A percentile compares a stretch with the other conserved stretches of the same genome.
These are phyloP conservation scores for Graptemys geographica DNA, from an alignment of 2,797 vertebrate genomes.

Conservation along the genomic window DNA sequence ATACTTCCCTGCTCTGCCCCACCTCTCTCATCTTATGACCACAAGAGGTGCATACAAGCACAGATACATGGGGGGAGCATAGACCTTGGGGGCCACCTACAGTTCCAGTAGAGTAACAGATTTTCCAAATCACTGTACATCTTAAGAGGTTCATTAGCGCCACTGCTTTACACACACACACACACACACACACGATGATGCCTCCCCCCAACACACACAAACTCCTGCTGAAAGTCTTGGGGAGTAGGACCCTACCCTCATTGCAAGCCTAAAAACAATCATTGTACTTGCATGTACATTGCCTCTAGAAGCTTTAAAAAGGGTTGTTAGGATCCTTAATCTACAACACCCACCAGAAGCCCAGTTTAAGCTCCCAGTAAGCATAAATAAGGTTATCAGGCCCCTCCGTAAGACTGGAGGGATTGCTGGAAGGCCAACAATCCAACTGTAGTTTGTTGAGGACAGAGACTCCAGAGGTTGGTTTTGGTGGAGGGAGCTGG, in stretches of 20 bases:
- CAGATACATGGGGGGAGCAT: rapidly evolving
- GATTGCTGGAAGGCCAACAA: background rate
- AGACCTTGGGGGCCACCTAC: rapidly evolving
- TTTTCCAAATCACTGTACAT: background rate
- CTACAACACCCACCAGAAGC: background rate
- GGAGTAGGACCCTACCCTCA: background rate
- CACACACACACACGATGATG: no score
- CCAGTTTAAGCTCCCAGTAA: background rate
- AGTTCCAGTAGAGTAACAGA: rapidly evolving
- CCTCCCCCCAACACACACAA: no score
- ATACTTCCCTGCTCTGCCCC: background rate
- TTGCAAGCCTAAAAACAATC: background rate
- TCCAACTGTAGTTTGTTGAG: background rate
- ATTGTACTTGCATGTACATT: background rate
- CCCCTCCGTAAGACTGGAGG: background rate
- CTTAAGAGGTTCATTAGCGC: background rate
- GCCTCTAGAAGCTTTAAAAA: background rate
- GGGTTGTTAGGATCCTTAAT: no score
- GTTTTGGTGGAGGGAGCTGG: background rate
- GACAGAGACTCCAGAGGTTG: background rate
- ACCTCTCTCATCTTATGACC: background rate
- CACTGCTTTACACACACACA: background rate
- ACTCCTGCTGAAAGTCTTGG: background rate
- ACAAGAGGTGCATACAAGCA: background rate
- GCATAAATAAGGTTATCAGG: background rate